Conservation (phyloP, 2,797 vertebrate species). For the Botia kubotai region DNA sequence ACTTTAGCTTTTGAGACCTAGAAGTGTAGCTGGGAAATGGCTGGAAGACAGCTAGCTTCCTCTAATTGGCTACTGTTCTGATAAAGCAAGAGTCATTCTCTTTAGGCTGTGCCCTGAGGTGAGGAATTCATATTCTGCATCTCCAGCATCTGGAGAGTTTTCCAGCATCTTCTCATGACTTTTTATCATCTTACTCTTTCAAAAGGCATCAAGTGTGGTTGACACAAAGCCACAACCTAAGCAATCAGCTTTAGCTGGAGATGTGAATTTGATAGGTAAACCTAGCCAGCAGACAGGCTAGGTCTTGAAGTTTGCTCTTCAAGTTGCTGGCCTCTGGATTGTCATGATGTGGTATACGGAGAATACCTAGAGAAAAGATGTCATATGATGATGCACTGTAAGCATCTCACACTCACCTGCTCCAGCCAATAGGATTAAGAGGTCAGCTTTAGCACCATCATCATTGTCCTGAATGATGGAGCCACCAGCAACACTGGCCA, state of each 20-base stretch:
- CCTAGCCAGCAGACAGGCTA: neutral
- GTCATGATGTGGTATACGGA: neutral
- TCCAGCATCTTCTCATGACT: neutral
- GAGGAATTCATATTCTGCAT: conserved; percentile 4
- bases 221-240: neutral
- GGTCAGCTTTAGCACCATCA: neutral
- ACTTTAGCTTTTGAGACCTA: neutral
- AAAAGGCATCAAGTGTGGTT: neutral
- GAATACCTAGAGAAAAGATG: neutral
- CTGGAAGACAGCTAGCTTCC: neutral
- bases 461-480: neutral
- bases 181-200: neutral
- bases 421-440: neutral
- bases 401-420: neutral
- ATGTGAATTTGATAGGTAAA: neutral
- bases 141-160: neutral
- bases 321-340: neutral
- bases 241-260: neutral
- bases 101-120: conserved; percentile 27
- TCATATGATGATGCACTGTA: conserved; percentile 1
- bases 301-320: neutral
- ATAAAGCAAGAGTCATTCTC: conserved; percentile 51
- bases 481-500: no score
- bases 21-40: neutral
- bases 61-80: conserved; percentile 12